Base-by-base conservation (phyloP, 23 tunicate species). In the Trididemnum clinides region DNA sequence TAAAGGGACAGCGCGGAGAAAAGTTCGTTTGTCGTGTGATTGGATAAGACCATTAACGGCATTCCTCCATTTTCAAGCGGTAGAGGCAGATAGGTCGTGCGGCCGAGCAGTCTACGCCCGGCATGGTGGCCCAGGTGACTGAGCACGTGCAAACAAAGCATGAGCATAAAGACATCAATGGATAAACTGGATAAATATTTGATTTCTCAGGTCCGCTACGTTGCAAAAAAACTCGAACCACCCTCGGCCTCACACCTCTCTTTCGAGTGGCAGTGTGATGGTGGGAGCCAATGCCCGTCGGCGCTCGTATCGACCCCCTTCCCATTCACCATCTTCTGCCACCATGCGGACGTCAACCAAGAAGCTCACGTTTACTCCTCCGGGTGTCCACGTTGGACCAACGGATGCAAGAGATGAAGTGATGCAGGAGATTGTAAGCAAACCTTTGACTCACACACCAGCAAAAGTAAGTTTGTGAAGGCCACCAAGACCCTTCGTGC, bases 331-430 rank as follows among this genome's bases (percentile, higher is more conserved):
- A 0, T 79, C 85, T 1, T 71, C 81, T 36, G 33, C 86, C 1
- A 37, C 83, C 5, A 37, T 87, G 3, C 79, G 75, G 30, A 85
- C 97, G 3, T 83, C 91, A 1, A 83, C 89, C 62, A 92, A 88
- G 27, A 64, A 77, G 30, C 59, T 92, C 30, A 51, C 88, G 15
- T 92, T 92, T 63, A 92, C 88, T 44, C 90, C 88, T 34, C 97
- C 97, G n/a, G 88, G 92, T 6, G 64, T 92, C 29, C 35, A 78
- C 29, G 91, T 88, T 28, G 97, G 91, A 26, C 83, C 91, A 0
- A 36, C 80, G 1, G 86, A 92, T 64, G 97, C 83, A 6, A 76
- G 91, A 31, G 97, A 92, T 71, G 97, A 92, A 39, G 91, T 92
- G 22, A 92, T 87, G 88, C 81, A 82, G 33, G 97, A 87, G 66